These are phyloP conservation scores for Turritopsis dohrnii DNA, from an alignment of 30 jellyfish, hydroid and myxozoan species.

Conservation along the genomic window DNA sequence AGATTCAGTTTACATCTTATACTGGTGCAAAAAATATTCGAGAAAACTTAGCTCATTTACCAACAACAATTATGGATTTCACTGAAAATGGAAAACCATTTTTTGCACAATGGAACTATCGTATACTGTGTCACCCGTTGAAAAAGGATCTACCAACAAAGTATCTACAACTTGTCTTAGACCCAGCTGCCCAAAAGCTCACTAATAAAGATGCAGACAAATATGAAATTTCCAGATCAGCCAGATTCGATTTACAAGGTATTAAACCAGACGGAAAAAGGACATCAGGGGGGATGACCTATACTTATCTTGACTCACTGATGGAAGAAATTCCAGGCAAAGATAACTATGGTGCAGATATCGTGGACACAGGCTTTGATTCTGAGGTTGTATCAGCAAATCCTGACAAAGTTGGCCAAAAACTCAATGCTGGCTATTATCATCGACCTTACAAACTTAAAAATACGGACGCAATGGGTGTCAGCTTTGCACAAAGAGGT, in stretches of 20 bases:
- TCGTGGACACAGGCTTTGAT: constrained; percentile 53
- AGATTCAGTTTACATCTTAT: constrained; percentile 55
- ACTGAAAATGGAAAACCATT: constrained; percentile 58
- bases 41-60: constrained; percentile 81
- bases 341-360: constrained; percentile 63
- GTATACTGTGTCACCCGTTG: constrained; percentile 78
- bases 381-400: constrained; percentile 52
- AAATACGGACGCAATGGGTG: constrained; percentile 86
- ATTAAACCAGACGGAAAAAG: constrained; percentile 34
- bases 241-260: constrained; percentile 59
- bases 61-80: constrained; percentile 79
- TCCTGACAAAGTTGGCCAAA: constrained; percentile 26
- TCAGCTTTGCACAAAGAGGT: constrained; percentile 40
- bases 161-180: constrained; percentile 54
- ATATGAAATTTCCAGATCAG: constrained; percentile 56
- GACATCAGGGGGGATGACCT: not conserved
- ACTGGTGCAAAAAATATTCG: constrained; percentile 68
- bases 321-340: constrained; percentile 93
- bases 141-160: constrained; percentile 57
- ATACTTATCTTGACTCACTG: constrained; percentile 49
- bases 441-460: constrained; percentile 46
- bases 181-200: constrained; percentile 60
- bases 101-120: constrained; percentile 94
- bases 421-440: constrained; percentile 51
- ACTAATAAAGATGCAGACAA: constrained; percentile 30